Evolutionary conservation across 2,113 vertebrate species (phyloP).

Genomic region (Synchiropus splendidus): DNA sequence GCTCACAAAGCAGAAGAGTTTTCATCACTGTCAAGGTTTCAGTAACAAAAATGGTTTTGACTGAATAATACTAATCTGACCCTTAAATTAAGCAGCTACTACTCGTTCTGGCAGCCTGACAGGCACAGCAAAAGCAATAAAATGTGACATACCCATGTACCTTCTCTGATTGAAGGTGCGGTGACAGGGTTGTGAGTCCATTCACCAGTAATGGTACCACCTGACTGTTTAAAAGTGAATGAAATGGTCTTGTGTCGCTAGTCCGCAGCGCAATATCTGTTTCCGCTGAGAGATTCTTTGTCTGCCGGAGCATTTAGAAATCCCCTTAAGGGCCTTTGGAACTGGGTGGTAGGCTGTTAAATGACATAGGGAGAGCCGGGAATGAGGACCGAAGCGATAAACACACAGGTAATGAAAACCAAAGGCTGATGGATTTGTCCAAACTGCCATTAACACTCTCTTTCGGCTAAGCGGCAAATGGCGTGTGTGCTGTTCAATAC

Average conservation of each 20-base stretch:
- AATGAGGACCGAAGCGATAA: slow-evolving; percentile 40
- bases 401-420: slow-evolving; percentile 47
- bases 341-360: slow-evolving; percentile 34
- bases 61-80: no score
- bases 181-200: background rate
- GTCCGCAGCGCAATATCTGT: slow-evolving; percentile 16
- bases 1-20: no score
- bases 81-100: no score
- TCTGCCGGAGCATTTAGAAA: slow-evolving; percentile 17
- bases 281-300: slow-evolving; percentile 20
- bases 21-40: no score
- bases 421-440: slow-evolving; percentile 37
- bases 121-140: background rate
- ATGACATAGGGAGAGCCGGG: slow-evolving; percentile 32
- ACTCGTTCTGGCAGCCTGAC: background rate
- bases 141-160: background rate
- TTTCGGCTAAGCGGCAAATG: slow-evolving; percentile 17
- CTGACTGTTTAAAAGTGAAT: slow-evolving; percentile 24
- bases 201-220: slow-evolving; percentile 21
- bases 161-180: background rate
- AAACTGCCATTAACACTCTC: slow-evolving; percentile 34
- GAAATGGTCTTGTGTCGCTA: slow-evolving; percentile 15
- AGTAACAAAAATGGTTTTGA: no score
- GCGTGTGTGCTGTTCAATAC: background rate
- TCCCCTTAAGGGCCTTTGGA: slow-evolving; percentile 33